Evolutionary conservation across 2,113 vertebrate genomes (phyloP), one percentile per base, ranked within the genome.

Genomic region (Bagarius yarrelli): DNA sequence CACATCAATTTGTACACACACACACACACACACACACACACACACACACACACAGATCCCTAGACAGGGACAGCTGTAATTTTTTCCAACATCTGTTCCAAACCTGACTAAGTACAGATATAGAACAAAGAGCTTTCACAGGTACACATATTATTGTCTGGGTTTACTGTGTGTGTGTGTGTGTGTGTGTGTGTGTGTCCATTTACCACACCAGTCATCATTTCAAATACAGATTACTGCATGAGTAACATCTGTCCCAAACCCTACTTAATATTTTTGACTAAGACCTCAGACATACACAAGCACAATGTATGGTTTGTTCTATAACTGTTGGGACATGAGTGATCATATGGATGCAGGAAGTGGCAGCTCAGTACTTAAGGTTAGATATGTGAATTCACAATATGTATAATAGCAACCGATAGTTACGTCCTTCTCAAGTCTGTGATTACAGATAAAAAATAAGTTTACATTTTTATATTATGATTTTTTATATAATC

Each of bases 81-180:
- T 47, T 52, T 78, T 64, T 78, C 76, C 76, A 53, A 66, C 47
- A 53, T 78, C 60, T 78, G 76, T 64, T 77, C 60, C 44, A 18
- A 47, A 76, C 16, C 75, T 50, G 25, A 77, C 57, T 61, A 76
- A 40, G 19, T 76, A 36, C 50, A 36, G 67, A 30, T 72, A 18
- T 72, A 32, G 56, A 76, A 64, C 60, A 78, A 78, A 53, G 76
- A 64, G 60, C 60, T 53, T 63, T 60, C 55, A 76, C 55, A 76
- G 32, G 57, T 61, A 50, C 53, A 13, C 16, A 27, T 77, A 63
- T 78, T 64, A 53, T 11, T 53, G 60, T 53, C 40, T 64, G 40
- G 32, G 56, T 76, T 61, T 21, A 32, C n/a, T 66, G 34, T 13
- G 63, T 67, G 1, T 67, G 61, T 3, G 30, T 34, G 30, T 32